phyloP scores from a whole-genome alignment of 2,888 invertebrate species.

The Atrina japonica region DNA sequence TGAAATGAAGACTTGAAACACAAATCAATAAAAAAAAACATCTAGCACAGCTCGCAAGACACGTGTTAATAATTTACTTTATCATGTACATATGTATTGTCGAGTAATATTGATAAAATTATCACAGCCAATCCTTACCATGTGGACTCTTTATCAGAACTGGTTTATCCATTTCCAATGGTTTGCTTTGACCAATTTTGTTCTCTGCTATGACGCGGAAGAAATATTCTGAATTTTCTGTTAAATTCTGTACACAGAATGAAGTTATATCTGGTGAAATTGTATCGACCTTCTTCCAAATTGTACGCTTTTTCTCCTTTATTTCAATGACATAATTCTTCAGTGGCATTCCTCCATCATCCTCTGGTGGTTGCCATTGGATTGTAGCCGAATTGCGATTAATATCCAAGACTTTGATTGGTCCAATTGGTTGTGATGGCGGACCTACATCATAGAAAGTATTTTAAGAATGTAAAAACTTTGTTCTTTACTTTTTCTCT shows the following conservation, averaged over 20 bases:
- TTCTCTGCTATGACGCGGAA: conserved; percentile 89
- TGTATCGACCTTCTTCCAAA: conserved; percentile 56
- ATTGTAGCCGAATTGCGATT: conserved; percentile 65
- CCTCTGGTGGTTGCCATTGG: conserved; percentile 72
- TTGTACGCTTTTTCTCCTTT: conserved; percentile 84
- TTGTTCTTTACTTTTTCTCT: too few species aligned
- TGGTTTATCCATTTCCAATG: conserved; percentile 82
- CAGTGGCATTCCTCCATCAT: conserved; percentile 76
- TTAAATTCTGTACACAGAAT: conserved; percentile 84
- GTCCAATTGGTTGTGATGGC: conserved; percentile 65
- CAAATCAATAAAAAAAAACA: too few species aligned
- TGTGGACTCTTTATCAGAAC: conserved; percentile 88
- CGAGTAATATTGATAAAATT: background rate
- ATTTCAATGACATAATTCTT: conserved; percentile 70
- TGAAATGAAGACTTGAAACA: background rate
- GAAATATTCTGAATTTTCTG: conserved; percentile 92
- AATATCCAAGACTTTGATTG: conserved; percentile 50
- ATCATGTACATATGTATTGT: too few species aligned
- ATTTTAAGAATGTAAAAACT: too few species aligned
- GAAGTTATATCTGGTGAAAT: conserved; percentile 79
- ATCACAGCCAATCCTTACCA: conserved; percentile 83
- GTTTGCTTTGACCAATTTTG: conserved; percentile 83
- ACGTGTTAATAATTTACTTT: too few species aligned
- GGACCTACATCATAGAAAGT: conserved; percentile 27
- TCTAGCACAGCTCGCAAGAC: too few species aligned